Percentiles rank a stretch among this genome's conserved stretches.
Evolutionary conservation across 30 jellyfish, hydroid and myxozoan species (phyloP).

Genomic region (Catostylus mosaicus): DNA sequence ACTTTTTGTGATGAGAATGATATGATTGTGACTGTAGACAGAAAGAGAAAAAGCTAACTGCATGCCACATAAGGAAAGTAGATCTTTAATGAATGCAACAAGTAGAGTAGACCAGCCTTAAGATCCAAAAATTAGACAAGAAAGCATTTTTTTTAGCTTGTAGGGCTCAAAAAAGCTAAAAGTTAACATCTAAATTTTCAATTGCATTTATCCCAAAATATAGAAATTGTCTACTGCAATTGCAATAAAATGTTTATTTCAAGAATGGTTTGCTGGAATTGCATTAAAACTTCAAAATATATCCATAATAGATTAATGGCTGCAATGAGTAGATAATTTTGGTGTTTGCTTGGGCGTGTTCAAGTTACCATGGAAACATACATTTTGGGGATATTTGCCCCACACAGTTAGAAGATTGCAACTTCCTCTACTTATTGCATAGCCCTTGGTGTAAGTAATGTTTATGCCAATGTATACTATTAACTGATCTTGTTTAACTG

Average conservation of each 20-base stretch:
- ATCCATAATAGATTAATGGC: background rate
- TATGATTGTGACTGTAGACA: background rate
- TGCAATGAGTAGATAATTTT: background rate
- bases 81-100: background rate
- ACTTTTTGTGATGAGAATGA: background rate
- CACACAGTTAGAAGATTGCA: background rate
- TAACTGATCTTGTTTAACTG: background rate
- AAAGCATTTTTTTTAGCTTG: background rate
- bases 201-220: background rate
- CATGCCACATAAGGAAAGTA: background rate
- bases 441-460: conserved; percentile 5
- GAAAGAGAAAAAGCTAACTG: background rate
- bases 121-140: background rate
- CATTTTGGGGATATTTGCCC: conserved; percentile 7
- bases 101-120: background rate
- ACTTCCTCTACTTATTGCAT: conserved; percentile 7
- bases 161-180: background rate
- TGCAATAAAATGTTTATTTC: background rate
- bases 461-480: background rate
- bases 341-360: background rate
- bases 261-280: background rate
- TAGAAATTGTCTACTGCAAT: background rate
- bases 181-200: background rate
- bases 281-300: background rate
- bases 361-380: conserved; percentile 1